Conservation (phyloP, 35 echinoderm and acorn worm genomes). For the Heliocidaris erythrogramma region DNA sequence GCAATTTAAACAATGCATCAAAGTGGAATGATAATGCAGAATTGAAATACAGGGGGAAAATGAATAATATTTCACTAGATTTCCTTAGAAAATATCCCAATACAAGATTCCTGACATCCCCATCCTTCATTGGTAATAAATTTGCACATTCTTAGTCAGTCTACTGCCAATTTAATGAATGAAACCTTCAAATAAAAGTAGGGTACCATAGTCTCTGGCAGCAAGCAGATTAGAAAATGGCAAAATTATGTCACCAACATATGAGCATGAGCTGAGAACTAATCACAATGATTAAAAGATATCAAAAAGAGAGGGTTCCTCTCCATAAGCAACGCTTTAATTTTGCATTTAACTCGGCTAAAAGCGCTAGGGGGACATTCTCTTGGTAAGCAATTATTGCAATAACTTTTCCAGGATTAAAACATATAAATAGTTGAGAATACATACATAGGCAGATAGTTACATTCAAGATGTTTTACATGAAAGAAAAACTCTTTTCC, state of each 20-base stretch:
- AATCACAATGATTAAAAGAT: background rate
- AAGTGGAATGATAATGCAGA: no score
- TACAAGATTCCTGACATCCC: background rate
- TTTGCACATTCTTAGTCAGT: background rate
- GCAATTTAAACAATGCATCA: no score
- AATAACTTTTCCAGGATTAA: background rate
- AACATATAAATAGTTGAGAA: background rate
- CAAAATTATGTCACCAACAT: background rate
- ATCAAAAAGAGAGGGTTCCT: background rate
- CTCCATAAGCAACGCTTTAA: background rate
- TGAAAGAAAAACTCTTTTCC: background rate
- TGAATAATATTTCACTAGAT: no score
- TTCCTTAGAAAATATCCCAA: no score
- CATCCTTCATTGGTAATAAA: background rate
- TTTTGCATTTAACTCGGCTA: background rate
- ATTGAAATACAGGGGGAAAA: no score
- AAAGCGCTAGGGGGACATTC: background rate
- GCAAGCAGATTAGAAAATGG: background rate
- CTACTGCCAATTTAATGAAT: background rate
- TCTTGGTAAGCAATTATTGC: background rate
- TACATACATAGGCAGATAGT: background rate
- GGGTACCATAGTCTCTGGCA: background rate
- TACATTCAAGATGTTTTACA: background rate
- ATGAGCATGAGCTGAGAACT: background rate
- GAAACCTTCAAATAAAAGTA: background rate